A percentile compares a stretch with the other conserved stretches of the same genome.
Conservation (phyloP, 1,140 invertebrate genomes). For the Aphidius gifuensis region DNA sequence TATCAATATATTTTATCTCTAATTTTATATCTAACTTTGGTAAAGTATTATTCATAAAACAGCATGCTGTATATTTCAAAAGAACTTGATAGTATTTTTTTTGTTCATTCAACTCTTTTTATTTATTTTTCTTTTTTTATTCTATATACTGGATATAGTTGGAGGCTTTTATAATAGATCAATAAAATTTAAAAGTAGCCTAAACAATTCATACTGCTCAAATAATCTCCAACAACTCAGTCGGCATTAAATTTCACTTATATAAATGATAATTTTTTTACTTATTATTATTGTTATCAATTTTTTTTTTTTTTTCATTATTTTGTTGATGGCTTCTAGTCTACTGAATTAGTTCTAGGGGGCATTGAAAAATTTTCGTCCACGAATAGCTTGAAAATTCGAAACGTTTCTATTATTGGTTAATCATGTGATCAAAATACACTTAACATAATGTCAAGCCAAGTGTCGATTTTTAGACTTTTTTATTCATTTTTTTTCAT, state of each 20-base stretch:
- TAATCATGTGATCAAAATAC: not conserved
- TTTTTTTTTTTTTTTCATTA: no score
- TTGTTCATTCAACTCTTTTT: not conserved
- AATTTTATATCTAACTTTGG: not conserved
- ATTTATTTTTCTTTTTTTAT: not conserved
- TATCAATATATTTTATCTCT: not conserved
- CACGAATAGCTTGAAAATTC: not conserved
- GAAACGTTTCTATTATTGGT: conserved; percentile 10
- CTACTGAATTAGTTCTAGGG: no score
- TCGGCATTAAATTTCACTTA: no score
- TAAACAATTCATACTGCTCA: conserved; percentile 2
- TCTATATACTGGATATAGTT: not conserved
- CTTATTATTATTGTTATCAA: no score
- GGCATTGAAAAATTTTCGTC: not conserved
- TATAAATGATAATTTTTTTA: no score
- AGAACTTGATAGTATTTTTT: not conserved
- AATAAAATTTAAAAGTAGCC: conserved; percentile 21
- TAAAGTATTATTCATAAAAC: not conserved
- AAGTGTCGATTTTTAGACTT: not conserved
- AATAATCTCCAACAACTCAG: no score
- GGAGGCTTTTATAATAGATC: conserved; percentile 12
- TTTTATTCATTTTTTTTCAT: not conserved
- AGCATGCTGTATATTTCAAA: not conserved
- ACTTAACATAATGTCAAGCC: conserved; percentile 4
- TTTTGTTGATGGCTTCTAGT: no score